Percentiles rank a stretch among this genome's conserved stretches.
These are phyloP conservation scores for Eretmocerus hayati DNA, from an alignment of 2,888 invertebrate species.

Conservation along the genomic window DNA sequence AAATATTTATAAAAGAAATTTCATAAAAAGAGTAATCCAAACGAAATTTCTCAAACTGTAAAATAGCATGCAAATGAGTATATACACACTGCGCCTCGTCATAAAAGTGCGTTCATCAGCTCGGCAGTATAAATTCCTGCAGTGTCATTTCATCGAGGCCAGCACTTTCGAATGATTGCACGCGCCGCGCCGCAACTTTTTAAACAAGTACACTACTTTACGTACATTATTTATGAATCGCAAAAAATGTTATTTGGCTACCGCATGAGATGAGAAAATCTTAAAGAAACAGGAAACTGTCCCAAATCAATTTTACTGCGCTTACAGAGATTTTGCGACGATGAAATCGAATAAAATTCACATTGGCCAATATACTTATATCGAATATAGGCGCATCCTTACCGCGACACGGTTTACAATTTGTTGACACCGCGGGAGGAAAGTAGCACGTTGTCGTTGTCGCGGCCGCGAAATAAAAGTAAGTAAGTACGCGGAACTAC, in stretches of 20 bases:
- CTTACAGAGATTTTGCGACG: conserved; percentile 18
- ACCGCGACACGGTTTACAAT: conserved; percentile 23
- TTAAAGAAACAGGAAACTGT: conserved; percentile 21
- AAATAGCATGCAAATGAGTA: too few species aligned
- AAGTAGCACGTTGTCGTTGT: conserved; percentile 14
- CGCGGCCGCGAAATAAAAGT: background rate
- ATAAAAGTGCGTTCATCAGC: background rate
- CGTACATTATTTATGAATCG: too few species aligned
- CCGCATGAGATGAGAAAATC: too few species aligned
- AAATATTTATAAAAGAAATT: too few species aligned
- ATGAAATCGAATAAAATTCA: conserved; percentile 18
- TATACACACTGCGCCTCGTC: too few species aligned
- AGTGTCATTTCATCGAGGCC: background rate
- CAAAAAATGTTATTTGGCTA: too few species aligned
- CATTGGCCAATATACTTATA: too few species aligned
- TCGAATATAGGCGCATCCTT: too few species aligned
- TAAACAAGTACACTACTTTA: background rate
- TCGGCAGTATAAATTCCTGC: background rate
- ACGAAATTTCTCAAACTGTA: too few species aligned
- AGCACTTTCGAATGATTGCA: background rate
- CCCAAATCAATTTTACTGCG: conserved; percentile 22
- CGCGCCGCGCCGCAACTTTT: background rate
- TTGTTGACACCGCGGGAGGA: conserved; percentile 21
- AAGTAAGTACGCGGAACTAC: too few species aligned
- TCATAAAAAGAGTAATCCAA: too few species aligned